Evolutionary conservation across 2,888 invertebrate genomes (phyloP).

Genomic region (Scaeva pyrastri): DNA sequence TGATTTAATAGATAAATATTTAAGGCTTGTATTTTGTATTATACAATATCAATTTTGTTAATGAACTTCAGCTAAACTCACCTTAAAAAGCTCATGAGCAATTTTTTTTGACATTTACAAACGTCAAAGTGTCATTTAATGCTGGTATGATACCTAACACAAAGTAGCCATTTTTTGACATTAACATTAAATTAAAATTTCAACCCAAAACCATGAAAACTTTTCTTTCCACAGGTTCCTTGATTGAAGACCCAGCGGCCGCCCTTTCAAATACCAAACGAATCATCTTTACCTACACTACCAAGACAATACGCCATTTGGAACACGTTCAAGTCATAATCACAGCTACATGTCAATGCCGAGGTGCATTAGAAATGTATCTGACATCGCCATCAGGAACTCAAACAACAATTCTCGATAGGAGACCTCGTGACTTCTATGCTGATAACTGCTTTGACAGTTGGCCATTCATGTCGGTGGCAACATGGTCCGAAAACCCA

Average conservation of each 20-base stretch:
- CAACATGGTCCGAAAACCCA: conserved; percentile 95
- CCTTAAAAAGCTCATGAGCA: no score
- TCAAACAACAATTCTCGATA: conserved; percentile 88
- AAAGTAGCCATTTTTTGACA: no score
- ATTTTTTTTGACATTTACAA: no score
- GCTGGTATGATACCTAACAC: no score
- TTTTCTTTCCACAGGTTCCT: conserved; percentile 29
- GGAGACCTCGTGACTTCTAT: conserved; percentile 89
- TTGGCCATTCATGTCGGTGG: conserved; percentile 96
- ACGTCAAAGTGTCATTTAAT: no score
- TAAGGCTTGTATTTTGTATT: no score
- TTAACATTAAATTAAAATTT: no score
- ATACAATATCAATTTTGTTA: no score
- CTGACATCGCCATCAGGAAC: conserved; percentile 93
- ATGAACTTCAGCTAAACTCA: no score
- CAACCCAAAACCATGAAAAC: no score
- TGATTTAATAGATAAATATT: no score
- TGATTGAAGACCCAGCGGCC: neutral
- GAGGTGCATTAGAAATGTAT: conserved; percentile 91
- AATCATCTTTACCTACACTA: conserved; percentile 53
- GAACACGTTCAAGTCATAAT: conserved; percentile 94
- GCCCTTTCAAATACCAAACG: neutral
- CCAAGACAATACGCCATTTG: conserved; percentile 85
- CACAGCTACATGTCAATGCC: conserved; percentile 88
- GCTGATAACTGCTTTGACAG: conserved; percentile 86